Conservation (phyloP, 2,113 vertebrate genomes). For the Strix uralensis region DNA sequence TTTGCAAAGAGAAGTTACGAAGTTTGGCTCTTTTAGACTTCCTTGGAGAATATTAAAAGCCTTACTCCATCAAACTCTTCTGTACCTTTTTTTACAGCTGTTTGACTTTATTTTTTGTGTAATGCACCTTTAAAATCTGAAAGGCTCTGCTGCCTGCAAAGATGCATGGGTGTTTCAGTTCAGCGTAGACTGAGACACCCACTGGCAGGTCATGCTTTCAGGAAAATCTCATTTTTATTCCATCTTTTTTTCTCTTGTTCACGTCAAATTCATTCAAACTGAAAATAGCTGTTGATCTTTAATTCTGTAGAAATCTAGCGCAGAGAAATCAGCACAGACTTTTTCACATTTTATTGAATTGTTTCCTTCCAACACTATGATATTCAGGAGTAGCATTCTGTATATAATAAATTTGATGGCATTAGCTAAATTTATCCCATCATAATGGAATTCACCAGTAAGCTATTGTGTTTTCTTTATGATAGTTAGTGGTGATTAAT, state of each 20-base stretch:
- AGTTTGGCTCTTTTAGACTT: background rate
- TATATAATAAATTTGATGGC: background rate
- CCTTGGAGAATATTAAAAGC: background rate
- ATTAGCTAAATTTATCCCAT: background rate
- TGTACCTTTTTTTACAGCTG: background rate
- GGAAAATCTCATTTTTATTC: background rate
- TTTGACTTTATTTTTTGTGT: background rate
- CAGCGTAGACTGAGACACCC: background rate
- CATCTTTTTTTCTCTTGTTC: background rate
- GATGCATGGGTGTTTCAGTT: background rate
- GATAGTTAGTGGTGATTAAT: background rate
- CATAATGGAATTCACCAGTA: background rate
- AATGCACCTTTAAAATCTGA: background rate
- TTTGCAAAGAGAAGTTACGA: background rate
- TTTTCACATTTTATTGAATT: background rate
- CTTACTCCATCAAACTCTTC: background rate
- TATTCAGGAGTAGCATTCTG: background rate
- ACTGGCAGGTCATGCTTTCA: background rate
- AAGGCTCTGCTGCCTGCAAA: background rate
- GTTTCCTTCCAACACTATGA: background rate
- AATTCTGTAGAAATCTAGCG: background rate
- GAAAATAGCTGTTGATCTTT: background rate
- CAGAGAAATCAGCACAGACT: background rate
- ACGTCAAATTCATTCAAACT: background rate
- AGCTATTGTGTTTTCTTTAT: background rate